A percentile compares a stretch with the other conserved stretches of the same genome.
Evolutionary conservation across 1,140 invertebrate species (phyloP).

Genomic region (Agrypnia vestita): DNA sequence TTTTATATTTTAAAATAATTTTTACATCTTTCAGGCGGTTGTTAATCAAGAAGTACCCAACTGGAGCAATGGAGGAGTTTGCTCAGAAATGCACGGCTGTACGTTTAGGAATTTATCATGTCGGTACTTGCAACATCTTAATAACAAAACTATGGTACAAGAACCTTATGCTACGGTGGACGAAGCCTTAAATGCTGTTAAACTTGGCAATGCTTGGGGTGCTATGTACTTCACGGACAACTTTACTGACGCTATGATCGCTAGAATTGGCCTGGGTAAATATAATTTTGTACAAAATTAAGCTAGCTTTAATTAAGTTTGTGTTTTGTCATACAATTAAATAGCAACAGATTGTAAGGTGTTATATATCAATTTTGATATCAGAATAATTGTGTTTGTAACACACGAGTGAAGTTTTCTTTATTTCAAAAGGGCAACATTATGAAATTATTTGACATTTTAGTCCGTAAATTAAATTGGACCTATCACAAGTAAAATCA

Average conservation of each 20-base stretch:
- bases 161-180: conserved; percentile 80
- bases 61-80: conserved; percentile 70
- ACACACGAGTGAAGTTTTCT: too few species aligned
- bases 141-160: conserved; percentile 79
- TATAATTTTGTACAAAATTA: conserved; percentile 39
- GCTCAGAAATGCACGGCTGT: conserved; percentile 73
- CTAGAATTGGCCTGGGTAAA: conserved; percentile 78
- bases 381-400: too few species aligned
- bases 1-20: too few species aligned
- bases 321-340: too few species aligned
- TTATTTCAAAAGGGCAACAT: too few species aligned
- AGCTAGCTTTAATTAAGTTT: too few species aligned
- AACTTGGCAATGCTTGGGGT: conserved; percentile 87
- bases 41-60: conserved; percentile 87
- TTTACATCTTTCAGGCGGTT: conserved; percentile 76
- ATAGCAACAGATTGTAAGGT: too few species aligned
- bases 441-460: too few species aligned
- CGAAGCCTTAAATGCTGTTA: conserved; percentile 81
- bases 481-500: too few species aligned
- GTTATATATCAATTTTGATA: too few species aligned
- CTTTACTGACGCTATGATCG: conserved; percentile 86
- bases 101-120: conserved; percentile 82
- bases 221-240: conserved; percentile 89
- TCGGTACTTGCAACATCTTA: conserved; percentile 81
- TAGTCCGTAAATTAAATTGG: too few species aligned